These are phyloP conservation scores for Mormoops blainvillei DNA, from an alignment of 2,113 vertebrate genomes.

Conservation along the genomic window DNA sequence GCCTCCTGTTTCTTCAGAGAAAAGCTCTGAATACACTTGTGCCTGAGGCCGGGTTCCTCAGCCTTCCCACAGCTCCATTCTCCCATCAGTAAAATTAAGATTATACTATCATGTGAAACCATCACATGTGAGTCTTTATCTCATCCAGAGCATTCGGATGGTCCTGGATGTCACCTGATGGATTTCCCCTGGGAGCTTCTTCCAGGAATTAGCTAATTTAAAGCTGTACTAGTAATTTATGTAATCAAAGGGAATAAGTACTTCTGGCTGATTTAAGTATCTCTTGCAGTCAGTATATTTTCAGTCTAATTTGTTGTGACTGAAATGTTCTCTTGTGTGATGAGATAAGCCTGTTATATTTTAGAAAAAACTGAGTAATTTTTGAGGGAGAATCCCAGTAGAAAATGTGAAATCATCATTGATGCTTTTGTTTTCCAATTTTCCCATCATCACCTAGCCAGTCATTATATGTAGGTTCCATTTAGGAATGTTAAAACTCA, in stretches of 20 bases:
- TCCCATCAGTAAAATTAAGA: not conserved
- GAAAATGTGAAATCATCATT: constrained; percentile 79
- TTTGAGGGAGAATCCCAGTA: constrained; percentile 76
- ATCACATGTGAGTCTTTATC: not conserved
- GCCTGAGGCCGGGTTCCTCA: not conserved
- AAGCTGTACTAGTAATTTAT: constrained; percentile 43
- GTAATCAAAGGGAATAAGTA: constrained; percentile 71
- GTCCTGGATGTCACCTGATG: not conserved
- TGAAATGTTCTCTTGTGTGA: constrained; percentile 76
- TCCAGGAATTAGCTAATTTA: no score
- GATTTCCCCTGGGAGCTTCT: not conserved
- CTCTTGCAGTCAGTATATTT: constrained; percentile 75
- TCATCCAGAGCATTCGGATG: not conserved
- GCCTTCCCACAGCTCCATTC: not conserved
- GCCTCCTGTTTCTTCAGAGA: not conserved
- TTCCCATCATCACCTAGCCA: constrained; percentile 85
- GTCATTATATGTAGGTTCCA: constrained; percentile 78
- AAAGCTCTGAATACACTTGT: not conserved
- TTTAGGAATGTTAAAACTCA: constrained; percentile 81
- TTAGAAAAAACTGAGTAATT: constrained; percentile 80
- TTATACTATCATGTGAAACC: not conserved
- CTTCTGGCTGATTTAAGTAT: constrained; percentile 75
- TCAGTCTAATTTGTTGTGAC: constrained; percentile 78
- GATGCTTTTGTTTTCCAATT: constrained; percentile 79
- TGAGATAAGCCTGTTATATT: constrained; percentile 77